Evolutionary conservation across 2,797 vertebrate genomes (phyloP).

Genomic region (Morelia viridis): DNA sequence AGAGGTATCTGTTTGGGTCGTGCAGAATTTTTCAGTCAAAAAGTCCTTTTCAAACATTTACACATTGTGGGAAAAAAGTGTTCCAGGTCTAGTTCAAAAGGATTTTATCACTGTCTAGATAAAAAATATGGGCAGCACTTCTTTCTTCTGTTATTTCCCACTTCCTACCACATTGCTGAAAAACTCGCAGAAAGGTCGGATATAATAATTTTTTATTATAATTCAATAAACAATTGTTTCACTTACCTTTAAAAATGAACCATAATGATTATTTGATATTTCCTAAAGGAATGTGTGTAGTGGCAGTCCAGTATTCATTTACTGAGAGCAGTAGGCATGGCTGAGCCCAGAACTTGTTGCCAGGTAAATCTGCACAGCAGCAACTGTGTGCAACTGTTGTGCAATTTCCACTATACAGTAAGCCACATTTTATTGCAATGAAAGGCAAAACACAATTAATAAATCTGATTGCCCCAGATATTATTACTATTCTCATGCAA

Average conservation of each 20-base stretch:
- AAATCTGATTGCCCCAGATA: background rate
- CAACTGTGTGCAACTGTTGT: background rate
- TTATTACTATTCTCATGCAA: background rate
- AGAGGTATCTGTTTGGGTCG: background rate
- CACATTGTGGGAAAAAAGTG: background rate
- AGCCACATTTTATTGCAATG: background rate
- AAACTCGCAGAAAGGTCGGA: background rate
- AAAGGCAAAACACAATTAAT: background rate
- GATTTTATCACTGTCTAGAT: background rate
- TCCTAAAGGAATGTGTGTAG: background rate
- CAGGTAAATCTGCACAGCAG: background rate
- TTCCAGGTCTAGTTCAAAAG: background rate
- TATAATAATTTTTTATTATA: background rate
- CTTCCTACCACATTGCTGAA: background rate
- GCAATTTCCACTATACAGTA: background rate
- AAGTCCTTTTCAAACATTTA: background rate
- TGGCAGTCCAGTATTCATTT: background rate
- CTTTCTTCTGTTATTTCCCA: background rate
- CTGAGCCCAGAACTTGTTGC: background rate
- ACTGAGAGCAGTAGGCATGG: background rate
- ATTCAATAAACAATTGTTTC: background rate
- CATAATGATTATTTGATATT: background rate
- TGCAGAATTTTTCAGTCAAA: background rate
- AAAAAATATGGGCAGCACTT: background rate
- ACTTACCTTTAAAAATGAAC: background rate